Conservation (phyloP, 1,140 invertebrate species). For the Euwallacea similis region DNA sequence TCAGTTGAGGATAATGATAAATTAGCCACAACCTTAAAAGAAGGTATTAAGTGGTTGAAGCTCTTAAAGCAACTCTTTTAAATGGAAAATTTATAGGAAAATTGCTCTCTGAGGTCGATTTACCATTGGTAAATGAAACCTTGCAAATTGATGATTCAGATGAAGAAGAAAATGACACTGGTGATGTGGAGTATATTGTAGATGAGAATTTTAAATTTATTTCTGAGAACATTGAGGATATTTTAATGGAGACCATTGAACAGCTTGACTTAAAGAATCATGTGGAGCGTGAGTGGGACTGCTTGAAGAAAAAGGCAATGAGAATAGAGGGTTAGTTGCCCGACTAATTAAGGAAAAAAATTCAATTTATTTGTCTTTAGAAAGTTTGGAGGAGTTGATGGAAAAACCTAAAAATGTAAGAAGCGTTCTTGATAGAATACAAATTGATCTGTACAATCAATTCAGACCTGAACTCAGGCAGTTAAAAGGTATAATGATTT, state of each 20-base stretch:
- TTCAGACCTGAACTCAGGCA: slow-evolving; percentile 41
- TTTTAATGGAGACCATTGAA: slow-evolving; percentile 54
- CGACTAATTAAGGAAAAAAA: background rate
- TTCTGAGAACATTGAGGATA: slow-evolving; percentile 55
- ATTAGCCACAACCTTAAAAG: slow-evolving; percentile 51
- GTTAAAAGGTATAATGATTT: slow-evolving; percentile 40
- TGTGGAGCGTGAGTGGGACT: slow-evolving; percentile 47
- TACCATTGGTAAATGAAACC: slow-evolving; percentile 57
- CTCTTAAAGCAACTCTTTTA: background rate
- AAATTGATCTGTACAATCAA: slow-evolving; percentile 47
- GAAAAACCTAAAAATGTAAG: slow-evolving; percentile 40
- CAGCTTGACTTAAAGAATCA: slow-evolving; percentile 57
- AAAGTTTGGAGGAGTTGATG: slow-evolving; percentile 28
- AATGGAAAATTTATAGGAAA: slow-evolving; percentile 36
- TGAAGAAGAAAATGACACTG: slow-evolving; percentile 55
- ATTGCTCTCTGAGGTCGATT: slow-evolving; percentile 55
- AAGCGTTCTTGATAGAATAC: slow-evolving; percentile 43
- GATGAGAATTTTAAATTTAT: slow-evolving; percentile 52
- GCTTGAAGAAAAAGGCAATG: slow-evolving; percentile 38
- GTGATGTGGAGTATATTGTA: slow-evolving; percentile 45
- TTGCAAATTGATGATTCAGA: slow-evolving; percentile 62
- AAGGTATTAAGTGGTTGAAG: slow-evolving; percentile 36
- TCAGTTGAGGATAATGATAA: slow-evolving; percentile 49
- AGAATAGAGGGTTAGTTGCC: slow-evolving; percentile 36
- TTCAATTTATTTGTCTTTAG: slow-evolving; percentile 25